Percentiles rank a stretch among this genome's conserved stretches.
These are phyloP conservation scores for Bovichtus variegatus DNA, from an alignment of 2,797 vertebrate genomes.

Conservation along the genomic window DNA sequence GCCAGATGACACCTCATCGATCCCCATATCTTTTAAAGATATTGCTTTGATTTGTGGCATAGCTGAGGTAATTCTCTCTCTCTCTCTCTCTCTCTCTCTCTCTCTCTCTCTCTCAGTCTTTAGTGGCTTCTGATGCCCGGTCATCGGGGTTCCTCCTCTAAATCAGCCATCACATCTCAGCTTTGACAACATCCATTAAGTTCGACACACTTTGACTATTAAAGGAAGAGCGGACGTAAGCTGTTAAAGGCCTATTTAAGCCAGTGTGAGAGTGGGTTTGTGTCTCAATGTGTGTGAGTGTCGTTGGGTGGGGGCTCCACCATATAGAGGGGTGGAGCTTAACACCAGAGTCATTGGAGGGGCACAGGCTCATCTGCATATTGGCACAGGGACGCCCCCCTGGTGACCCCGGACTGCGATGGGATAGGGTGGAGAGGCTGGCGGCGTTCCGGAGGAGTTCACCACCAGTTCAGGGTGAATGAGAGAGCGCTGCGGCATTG, in stretches of 20 bases:
- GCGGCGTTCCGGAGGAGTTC: conserved; percentile 77
- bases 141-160: conserved; percentile 69
- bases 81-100: conserved; percentile 34
- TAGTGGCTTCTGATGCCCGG: conserved; percentile 53
- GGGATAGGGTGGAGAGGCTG: conserved; percentile 78
- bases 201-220: conserved; percentile 81
- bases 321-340: conserved; percentile 76
- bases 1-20: conserved; percentile 74
- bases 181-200: conserved; percentile 84
- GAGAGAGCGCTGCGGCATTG: conserved; percentile 78
- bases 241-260: conserved; percentile 81
- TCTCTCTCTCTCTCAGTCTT: conserved; percentile 37
- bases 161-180: conserved; percentile 75
- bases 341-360: conserved; percentile 78
- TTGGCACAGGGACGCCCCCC: conserved; percentile 83
- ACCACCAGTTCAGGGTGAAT: conserved; percentile 82
- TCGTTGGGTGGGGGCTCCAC: conserved; percentile 28
- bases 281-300: conserved; percentile 44
- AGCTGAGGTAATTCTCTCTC: conserved; percentile 67
- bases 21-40: conserved; percentile 77
- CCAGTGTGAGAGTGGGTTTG: conserved; percentile 53
- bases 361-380: conserved; percentile 83
- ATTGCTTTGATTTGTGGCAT: conserved; percentile 81
- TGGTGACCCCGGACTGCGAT: conserved; percentile 76
- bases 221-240: conserved; percentile 74